phyloP scores from a whole-genome alignment of 2,113 vertebrate genomes.

The Cervus canadensis region DNA sequence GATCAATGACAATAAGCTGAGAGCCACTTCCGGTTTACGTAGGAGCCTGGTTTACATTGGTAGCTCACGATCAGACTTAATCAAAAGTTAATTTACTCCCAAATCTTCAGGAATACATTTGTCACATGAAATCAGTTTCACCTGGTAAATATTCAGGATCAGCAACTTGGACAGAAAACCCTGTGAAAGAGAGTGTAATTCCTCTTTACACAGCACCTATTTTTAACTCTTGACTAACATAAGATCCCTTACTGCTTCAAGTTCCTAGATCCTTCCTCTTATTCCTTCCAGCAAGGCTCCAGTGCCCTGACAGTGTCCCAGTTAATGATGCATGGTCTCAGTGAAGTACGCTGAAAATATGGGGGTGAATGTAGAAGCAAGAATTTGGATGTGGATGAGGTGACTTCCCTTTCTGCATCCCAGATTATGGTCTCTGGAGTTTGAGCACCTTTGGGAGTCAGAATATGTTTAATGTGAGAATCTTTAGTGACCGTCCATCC shows the following conservation, averaged over 20 bases:
- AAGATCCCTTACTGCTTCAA: background rate
- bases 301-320: background rate
- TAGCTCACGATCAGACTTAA: background rate
- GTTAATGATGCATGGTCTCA: background rate
- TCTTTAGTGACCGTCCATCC: background rate
- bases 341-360: too few species aligned
- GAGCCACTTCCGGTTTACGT: background rate
- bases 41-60: background rate
- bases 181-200: background rate
- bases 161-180: background rate
- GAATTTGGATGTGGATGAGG: background rate
- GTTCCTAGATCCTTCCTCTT: background rate
- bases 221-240: background rate
- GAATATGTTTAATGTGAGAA: background rate
- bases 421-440: background rate
- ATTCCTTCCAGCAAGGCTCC: background rate
- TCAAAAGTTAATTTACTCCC: background rate
- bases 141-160: background rate
- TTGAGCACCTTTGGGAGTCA: background rate
- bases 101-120: background rate
- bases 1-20: background rate
- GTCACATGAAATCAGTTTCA: background rate
- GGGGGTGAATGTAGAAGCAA: background rate
- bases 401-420: background rate
- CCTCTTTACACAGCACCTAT: background rate